Base-by-base conservation (phyloP, 2,113 vertebrate species). In the Todiramphus saurophagus region DNA sequence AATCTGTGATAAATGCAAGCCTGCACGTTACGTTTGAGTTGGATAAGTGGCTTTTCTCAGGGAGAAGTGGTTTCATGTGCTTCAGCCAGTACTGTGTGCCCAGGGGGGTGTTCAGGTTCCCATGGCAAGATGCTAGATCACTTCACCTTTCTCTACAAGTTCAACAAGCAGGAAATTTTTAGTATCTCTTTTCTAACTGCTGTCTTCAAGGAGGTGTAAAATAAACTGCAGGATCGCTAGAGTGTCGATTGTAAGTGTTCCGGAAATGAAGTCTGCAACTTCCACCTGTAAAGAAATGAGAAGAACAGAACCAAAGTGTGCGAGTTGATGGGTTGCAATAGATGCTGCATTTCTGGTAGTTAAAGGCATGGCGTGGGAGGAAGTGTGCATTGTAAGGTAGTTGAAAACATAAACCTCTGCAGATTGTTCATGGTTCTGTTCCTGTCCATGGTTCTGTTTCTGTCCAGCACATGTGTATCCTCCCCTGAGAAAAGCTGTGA, bases 151-250 rank as follows among this genome's bases (percentile, higher is more conserved):
- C 35, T 58, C 53, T 63, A 53, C 24, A 78, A 87, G 35, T 59
- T 64, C 60, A 60, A 39, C 73, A 68, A 24, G 41, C 23, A 18
- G 30, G 48, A 66, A 14, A 27, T 58, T 51, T 76, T 63, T 67
- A 81, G 18, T 62, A 13, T 80, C 13, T 89, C 27, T 89, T 55
- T 83, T 62, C 56, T 75, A 69, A 92, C 28, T 68, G 27, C 56
- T 91, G 11, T 46, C 43, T 94, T 92, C 37, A 74, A 39, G 55
- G 58, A 79, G 50, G 10, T 89, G 64, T 92, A 64, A 93, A 94
- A 83, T 75, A 75, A 96, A 60, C 58, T 9, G 3, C 53, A 60
- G 48, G 70, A 43, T 46, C 63, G 17, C 46, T 60, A 31, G 28
- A 23, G 16, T 86, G 35, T 77, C 69, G 9, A 1, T 50, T 69